Evolutionary conservation across 2,113 vertebrate genomes (phyloP), one percentile per base, ranked within the genome.

Genomic region (Mirza zaza): DNA sequence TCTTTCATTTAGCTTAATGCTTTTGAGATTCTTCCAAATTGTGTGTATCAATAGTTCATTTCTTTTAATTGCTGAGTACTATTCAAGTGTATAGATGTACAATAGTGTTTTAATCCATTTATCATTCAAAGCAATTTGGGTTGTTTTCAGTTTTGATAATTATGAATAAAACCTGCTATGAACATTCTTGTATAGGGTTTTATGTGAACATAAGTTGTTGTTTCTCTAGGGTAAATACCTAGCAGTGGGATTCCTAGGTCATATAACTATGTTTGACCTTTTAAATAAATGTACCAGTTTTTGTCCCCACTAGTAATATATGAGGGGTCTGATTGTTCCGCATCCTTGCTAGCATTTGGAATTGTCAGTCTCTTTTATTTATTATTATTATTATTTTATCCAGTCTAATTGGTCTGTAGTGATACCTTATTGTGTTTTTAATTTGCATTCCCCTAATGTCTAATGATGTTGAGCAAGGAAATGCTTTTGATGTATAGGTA

Each of bases 141-240:
- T 90, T 87, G 23, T 87, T 87, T 96, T 57, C 29, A 65, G 34
- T 89, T 68, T 63, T 18, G 63, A 12, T 27, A 71, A 61, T 70
- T 94, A 59, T 61, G 36, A 91, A 61, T 79, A 90, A 91, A 94
- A 81, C 27, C 50, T 77, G 5, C 63, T 57, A 5, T 55, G 45
- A 92, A 70, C 50, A 42, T 87, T 81, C 52, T 18, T 81, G 14
- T 71, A 42, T 29, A 94, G 63, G 48, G 36, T 75, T 96, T 83
- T 75, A 23, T 84, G 57, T 57, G 34, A 95, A 87, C 11, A 48
- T 45, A 71, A 45, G 15, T 70, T 96, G 91, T 90, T 29, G 21
- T 80, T 94, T 96, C 52, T 94, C 45, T 91, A 73, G 15, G 17
- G 34, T 75, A 87, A 92, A 76, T 93, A 68, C 61, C 48, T 36